Percentiles rank a stretch among this genome's conserved stretches.
These are phyloP conservation scores for Papilio glaucus DNA, from an alignment of 1,140 invertebrate genomes.

Conservation along the genomic window DNA sequence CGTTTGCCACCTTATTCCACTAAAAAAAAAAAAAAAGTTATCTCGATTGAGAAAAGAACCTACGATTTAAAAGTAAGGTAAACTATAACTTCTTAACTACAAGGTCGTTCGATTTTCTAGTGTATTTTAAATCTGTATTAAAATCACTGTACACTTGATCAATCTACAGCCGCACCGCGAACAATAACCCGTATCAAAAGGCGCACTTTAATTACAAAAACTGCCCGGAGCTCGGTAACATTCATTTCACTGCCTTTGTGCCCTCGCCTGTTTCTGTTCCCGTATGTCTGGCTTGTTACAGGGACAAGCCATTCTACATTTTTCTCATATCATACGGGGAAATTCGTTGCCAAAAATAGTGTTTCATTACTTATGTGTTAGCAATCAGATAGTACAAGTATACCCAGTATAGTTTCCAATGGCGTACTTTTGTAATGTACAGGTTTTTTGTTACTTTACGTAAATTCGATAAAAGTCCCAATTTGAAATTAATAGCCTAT, in stretches of 20 bases:
- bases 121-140: background rate
- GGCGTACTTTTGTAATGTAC: too few relatives aligned
- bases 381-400: background rate
- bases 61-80: too few relatives aligned
- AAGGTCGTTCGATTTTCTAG: background rate
- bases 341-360: background rate
- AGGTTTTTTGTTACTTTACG: too few relatives aligned
- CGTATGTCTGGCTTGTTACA: slow-evolving; percentile 4
- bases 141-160: slow-evolving; percentile 11
- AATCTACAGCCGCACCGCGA: slow-evolving; percentile 43
- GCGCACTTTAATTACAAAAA: slow-evolving; percentile 76
- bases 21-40: too few relatives aligned
- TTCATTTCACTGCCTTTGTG: slow-evolving; percentile 59
- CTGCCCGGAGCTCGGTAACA: slow-evolving; percentile 55
- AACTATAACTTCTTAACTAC: background rate
- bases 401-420: too few relatives aligned
- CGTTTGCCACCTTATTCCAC: too few relatives aligned
- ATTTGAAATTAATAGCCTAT: too few relatives aligned
- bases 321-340: background rate
- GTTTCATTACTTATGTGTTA: background rate
- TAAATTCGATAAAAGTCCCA: too few relatives aligned
- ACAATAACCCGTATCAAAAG: slow-evolving; percentile 64
- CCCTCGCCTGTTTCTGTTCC: slow-evolving; percentile 5
- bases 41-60: too few relatives aligned
- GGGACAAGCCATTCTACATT: slow-evolving; percentile 1